Base-by-base conservation (phyloP, 2,888 invertebrate genomes). In the Dryadula phaetusa region DNA sequence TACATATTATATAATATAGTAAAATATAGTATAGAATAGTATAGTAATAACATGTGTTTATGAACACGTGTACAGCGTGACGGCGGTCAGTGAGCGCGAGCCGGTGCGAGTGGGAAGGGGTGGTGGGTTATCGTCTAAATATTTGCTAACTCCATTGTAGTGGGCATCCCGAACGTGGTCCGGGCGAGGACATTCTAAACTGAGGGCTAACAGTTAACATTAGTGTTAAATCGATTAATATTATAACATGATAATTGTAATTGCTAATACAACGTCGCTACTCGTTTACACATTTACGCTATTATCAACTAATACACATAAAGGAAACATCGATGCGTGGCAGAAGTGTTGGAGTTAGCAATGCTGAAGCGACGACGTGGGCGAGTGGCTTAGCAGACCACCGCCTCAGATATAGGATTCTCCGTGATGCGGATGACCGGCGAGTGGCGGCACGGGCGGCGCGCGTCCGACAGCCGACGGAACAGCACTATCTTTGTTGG, bases 361-460 rank as follows among this genome's bases (percentile, higher is more conserved):
- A 16, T 25, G 56, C 56, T 20, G 40, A 14, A 32, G 53, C 32
- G 61, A 2, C 32, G n/a, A 6, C 10, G 20, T 12, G 25, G 47
- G 34, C 2, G n/a, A 28, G 44, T 4, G 37, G 18, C 32, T 28
- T 95, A 96, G 90, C 96, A 96, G 80, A 94, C 95, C 75, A 95
- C 95, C 54, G 95, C 95, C 77, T 95, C 95, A 70, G 95, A 95
- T 86, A 96, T 96, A 64, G 96, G 96, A 85, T 96, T 96, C 90
- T 96, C 96, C 67, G 96, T 96, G 89, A 96, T 96, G 88, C 95
- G 95, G 83, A 96, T 96, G 79, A 95, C 94, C 72, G 95, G 94
- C 77, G 95, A 93, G 78, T 82, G 84, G 73, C 91, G 90, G 76
- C 89, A 90, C 1, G 81, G 75, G 72, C 89, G 94, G 78, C 94